phyloP scores from a whole-genome alignment of 1,140 invertebrate genomes.

The Dufourea novaeangliae region DNA sequence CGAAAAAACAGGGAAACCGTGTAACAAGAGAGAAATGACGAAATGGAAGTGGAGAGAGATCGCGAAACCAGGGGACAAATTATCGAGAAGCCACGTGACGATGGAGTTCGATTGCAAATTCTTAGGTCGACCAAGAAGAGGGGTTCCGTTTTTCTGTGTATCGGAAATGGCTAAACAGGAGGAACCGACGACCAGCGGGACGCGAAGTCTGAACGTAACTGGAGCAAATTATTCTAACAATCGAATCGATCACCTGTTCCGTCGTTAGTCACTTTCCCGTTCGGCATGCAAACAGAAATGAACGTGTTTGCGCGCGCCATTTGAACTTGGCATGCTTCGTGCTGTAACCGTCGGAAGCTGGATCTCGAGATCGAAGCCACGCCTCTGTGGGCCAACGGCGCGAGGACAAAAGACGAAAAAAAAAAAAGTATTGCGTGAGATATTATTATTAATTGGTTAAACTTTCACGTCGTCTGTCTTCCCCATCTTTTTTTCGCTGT shows the following conservation, averaged over 20 bases:
- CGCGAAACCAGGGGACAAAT: not conserved
- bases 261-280: slow-evolving; percentile 32
- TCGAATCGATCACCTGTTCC: slow-evolving; percentile 31
- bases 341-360: not conserved
- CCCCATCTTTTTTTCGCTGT: not conserved
- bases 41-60: slow-evolving; percentile 16
- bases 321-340: slow-evolving; percentile 1
- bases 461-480: slow-evolving; percentile 16
- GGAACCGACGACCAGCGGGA: not conserved
- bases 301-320: not conserved
- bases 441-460: slow-evolving; percentile 28
- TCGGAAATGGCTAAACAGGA: not conserved
- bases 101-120: not conserved
- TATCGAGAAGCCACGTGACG: not conserved
- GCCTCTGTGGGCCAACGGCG: not conserved
- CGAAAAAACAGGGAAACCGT: slow-evolving; percentile 20
- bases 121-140: no score
- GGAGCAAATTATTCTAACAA: slow-evolving; percentile 28
- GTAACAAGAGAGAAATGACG: not conserved
- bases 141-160: no score
- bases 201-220: slow-evolving; percentile 1
- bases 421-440: not conserved
- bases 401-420: not conserved
- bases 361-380: not conserved
- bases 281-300: slow-evolving; percentile 18